A percentile compares a stretch with the other conserved stretches of the same genome.
Evolutionary conservation across 2,797 vertebrate species (phyloP).

Genomic region (Nothura maculosa): DNA sequence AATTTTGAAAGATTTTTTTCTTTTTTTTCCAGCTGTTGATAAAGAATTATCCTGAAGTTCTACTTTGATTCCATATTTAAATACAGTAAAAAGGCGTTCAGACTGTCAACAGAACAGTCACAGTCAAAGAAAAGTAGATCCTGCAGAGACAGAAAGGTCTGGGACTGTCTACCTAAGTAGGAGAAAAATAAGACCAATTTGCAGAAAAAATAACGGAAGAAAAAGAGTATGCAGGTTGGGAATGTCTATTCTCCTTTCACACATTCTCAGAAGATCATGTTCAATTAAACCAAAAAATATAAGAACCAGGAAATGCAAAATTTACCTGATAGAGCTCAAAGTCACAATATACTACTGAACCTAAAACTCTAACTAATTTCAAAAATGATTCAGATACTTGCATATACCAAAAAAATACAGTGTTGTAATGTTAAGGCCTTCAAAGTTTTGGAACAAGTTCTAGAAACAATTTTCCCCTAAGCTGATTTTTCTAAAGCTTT

Average conservation of each 20-base stretch:
- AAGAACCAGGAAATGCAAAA: not conserved
- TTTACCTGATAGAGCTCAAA: not conserved
- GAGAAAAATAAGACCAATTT: not conserved
- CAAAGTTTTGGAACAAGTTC: not conserved
- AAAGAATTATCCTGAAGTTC: not conserved
- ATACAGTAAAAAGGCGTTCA: not conserved
- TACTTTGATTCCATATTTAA: not conserved
- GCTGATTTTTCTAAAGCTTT: not conserved
- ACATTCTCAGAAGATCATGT: not conserved
- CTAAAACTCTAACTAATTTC: not conserved
- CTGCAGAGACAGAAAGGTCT: not conserved
- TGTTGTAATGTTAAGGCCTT: not conserved
- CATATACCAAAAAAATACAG: not conserved
- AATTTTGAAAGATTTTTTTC: not conserved
- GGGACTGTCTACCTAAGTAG: not conserved
- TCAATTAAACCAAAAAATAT: not conserved
- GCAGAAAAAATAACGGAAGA: not conserved
- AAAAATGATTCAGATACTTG: not conserved
- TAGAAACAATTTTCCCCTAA: not conserved
- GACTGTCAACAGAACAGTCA: not conserved
- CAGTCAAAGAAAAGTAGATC: not conserved
- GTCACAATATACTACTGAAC: not conserved
- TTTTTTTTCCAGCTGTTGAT: not conserved
- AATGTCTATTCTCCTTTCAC: not conserved
- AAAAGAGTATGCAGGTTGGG: not conserved